Evolutionary conservation across 2,113 vertebrate species (phyloP).

Genomic region (Rhinichthys klamathensis): DNA sequence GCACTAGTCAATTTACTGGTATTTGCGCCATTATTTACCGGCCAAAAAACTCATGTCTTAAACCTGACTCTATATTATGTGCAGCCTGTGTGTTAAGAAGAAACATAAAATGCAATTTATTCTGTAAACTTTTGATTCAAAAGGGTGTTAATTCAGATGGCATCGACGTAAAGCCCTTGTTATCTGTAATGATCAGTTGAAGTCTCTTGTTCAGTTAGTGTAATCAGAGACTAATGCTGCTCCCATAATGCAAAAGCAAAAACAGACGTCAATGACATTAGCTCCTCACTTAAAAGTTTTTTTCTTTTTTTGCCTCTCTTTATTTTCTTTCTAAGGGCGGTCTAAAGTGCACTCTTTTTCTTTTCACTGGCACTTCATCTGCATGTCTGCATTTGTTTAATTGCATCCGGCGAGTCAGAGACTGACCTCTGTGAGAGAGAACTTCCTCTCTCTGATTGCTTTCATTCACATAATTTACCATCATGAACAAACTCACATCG

Average conservation of each 20-base stretch:
- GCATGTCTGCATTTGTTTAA: slow-evolving; percentile 54
- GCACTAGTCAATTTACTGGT: no score
- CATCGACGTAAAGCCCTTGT: not conserved
- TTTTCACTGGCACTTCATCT: slow-evolving; percentile 51
- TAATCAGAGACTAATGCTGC: slow-evolving; percentile 38
- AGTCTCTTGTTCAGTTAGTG: slow-evolving; percentile 3
- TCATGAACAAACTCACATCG: slow-evolving; percentile 4
- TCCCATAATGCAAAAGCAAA: slow-evolving; percentile 31
- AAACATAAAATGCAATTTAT: not conserved
- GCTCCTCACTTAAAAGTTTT: slow-evolving; percentile 42
- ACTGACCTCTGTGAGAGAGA: slow-evolving; percentile 53
- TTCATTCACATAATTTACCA: slow-evolving; percentile 38
- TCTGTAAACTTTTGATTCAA: not conserved
- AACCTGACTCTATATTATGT: not conserved
- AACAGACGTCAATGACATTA: slow-evolving; percentile 45
- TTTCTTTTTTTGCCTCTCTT: not conserved
- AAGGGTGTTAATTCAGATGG: not conserved
- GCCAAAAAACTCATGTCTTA: no score
- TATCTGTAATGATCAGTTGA: not conserved
- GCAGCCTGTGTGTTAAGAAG: not conserved
- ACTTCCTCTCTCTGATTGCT: slow-evolving; percentile 10
- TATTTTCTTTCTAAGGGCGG: slow-evolving; percentile 25
- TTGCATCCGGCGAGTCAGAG: slow-evolving; percentile 45
- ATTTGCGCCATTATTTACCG: no score
- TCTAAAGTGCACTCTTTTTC: slow-evolving; percentile 46